These are phyloP conservation scores for Lasioglossum pauxillum DNA, from an alignment of 2,888 invertebrate species.

Conservation along the genomic window DNA sequence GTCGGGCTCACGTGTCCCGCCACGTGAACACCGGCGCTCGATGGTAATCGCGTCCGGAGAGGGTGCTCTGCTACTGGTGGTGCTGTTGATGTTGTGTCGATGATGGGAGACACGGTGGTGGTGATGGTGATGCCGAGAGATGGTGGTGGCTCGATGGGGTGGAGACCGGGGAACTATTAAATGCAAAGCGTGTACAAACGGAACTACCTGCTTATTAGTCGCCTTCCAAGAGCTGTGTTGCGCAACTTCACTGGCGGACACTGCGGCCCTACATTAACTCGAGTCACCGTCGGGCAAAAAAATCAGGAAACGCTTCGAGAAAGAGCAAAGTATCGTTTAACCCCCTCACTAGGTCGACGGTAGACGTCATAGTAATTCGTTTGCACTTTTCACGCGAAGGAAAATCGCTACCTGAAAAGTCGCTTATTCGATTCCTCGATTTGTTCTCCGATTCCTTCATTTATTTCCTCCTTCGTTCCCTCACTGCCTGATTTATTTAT, in stretches of 20 bases:
- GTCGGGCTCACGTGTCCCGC: slow-evolving; percentile 61
- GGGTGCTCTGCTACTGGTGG: slow-evolving; percentile 36
- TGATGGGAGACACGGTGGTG: slow-evolving; percentile 37
- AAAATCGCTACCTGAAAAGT: neutral
- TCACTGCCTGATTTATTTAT: no score
- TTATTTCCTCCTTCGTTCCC: neutral
- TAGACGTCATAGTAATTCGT: neutral
- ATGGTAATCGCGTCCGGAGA: slow-evolving; percentile 47
- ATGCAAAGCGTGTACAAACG: slow-evolving; percentile 44
- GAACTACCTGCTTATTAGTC: slow-evolving; percentile 38
- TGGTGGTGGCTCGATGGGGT: slow-evolving; percentile 31
- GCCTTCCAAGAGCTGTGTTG: slow-evolving; percentile 20
- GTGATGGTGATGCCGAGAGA: slow-evolving; percentile 29
- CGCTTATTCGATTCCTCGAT: neutral
- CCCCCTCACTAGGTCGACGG: neutral
- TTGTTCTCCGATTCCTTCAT: neutral
- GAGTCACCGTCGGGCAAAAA: neutral
- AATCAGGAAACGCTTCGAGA: neutral
- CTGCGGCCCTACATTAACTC: neutral
- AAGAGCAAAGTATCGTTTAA: slow-evolving; percentile 2
- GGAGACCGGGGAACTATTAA: slow-evolving; percentile 53
- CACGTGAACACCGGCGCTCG: slow-evolving; percentile 64
- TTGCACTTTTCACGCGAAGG: neutral
- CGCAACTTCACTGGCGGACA: slow-evolving; percentile 22
- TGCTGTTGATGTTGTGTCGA: neutral